A percentile compares a stretch with the other conserved stretches of the same genome.
These are phyloP conservation scores for Ophioderma brevispina DNA, from an alignment of 35 echinoderm and acorn worm species.

Conservation along the genomic window DNA sequence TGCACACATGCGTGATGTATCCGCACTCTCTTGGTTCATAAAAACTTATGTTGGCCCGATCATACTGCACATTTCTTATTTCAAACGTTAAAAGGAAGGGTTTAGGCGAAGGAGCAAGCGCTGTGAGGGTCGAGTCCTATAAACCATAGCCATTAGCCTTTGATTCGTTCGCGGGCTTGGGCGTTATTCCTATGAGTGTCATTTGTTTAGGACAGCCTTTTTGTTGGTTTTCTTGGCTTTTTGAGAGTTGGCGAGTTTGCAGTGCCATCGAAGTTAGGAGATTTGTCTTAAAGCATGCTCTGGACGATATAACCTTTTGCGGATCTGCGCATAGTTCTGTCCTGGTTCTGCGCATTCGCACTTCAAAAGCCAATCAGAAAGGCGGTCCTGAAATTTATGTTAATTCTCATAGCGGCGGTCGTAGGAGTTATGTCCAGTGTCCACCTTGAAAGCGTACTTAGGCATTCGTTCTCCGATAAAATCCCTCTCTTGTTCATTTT, in stretches of 20 bases:
- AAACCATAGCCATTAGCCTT: background rate
- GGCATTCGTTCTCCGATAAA: background rate
- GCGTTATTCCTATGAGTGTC: background rate
- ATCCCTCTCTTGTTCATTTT: background rate
- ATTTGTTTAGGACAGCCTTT: background rate
- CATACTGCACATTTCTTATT: background rate
- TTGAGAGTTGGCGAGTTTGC: too few relatives aligned
- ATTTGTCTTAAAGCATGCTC: background rate
- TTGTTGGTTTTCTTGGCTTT: background rate
- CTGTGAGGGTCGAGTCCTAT: background rate
- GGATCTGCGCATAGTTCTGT: background rate
- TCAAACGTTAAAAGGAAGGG: background rate
- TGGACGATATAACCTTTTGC: background rate
- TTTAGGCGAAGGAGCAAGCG: background rate
- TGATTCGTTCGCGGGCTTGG: background rate
- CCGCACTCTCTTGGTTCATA: background rate
- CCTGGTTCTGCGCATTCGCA: background rate
- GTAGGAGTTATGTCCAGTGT: background rate
- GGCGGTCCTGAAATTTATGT: background rate
- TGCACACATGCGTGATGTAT: background rate
- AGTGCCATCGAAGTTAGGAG: background rate
- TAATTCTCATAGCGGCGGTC: too few relatives aligned
- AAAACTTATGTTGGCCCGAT: background rate
- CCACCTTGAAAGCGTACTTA: background rate
- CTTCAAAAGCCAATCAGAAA: background rate